phyloP scores from a whole-genome alignment of 2,888 invertebrate species.

The Cinara cedri region DNA sequence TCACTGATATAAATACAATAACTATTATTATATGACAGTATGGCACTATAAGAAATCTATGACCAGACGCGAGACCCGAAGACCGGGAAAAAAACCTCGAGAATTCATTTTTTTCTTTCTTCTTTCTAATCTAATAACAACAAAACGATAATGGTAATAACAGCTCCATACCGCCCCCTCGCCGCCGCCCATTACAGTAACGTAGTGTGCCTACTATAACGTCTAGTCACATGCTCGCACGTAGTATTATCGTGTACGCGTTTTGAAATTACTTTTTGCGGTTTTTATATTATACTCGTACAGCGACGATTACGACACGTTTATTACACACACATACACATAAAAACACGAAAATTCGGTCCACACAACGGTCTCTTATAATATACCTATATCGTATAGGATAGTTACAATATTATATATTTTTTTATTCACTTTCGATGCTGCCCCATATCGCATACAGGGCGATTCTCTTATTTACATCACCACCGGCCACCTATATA shows the following conservation, averaged over 20 bases:
- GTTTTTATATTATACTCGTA: slow-evolving; percentile 1
- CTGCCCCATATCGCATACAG: slow-evolving; percentile 37
- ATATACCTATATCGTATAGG: background rate
- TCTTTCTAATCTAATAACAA: slow-evolving; percentile 18
- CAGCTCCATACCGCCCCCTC: background rate
- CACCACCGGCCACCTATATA: no score
- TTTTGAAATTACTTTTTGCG: slow-evolving; percentile 52
- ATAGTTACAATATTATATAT: no score
- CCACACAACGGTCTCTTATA: background rate
- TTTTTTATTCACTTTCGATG: slow-evolving; percentile 2
- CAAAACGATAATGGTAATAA: slow-evolving; percentile 1
- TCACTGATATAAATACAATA: no score
- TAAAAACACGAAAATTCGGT: slow-evolving; percentile 16
- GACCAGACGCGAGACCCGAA: no score
- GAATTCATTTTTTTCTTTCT: background rate
- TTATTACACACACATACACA: slow-evolving; percentile 15
- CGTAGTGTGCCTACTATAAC: background rate
- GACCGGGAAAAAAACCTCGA: no score
- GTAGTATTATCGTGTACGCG: slow-evolving; percentile 11
- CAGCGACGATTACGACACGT: slow-evolving; percentile 48
- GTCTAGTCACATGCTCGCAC: slow-evolving; percentile 20
- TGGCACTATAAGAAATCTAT: no score
- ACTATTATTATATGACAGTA: no score
- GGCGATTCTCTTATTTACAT: no score
- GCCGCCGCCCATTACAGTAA: no score